These are phyloP conservation scores for Gymnothorax reevesii DNA, from an alignment of 2,797 vertebrate species.

Conservation along the genomic window DNA sequence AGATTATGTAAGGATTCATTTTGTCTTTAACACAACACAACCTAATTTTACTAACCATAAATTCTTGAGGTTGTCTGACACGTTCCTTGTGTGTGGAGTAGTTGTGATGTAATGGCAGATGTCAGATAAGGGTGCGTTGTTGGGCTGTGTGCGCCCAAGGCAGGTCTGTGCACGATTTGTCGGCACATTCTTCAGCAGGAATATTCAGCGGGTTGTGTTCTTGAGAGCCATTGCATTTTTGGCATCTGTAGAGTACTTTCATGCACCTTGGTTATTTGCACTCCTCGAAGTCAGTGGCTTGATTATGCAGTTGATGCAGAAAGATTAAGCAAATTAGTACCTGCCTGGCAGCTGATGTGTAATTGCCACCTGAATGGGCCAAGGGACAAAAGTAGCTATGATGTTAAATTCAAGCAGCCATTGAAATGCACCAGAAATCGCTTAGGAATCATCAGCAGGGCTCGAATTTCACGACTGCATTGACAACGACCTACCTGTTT, in stretches of 20 bases:
- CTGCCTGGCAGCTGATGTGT: background rate
- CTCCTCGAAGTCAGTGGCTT: background rate
- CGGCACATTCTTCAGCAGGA: background rate
- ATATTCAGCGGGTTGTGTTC: background rate
- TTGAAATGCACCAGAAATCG: background rate
- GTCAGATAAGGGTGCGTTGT: slow-evolving; percentile 27
- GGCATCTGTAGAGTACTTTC: background rate
- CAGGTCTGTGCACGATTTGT: slow-evolving; percentile 8
- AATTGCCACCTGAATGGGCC: background rate
- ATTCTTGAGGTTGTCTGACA: background rate
- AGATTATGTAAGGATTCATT: slow-evolving; percentile 13
- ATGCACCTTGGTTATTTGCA: background rate
- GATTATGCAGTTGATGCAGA: background rate
- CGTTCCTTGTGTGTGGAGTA: background rate
- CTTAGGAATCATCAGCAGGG: background rate
- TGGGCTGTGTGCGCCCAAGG: background rate
- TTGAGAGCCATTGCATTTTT: background rate
- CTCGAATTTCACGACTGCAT: too few species aligned
- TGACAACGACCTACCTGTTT: too few species aligned
- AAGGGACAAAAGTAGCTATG: background rate
- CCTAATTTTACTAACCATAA: background rate
- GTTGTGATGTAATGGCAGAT: slow-evolving; percentile 24
- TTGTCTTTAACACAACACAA: background rate
- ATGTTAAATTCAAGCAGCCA: background rate
- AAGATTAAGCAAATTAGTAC: background rate